Evolutionary conservation across 2,888 invertebrate species (phyloP), one percentile per base, ranked within the genome.

Genomic region (Lepidocyrtoides sp.): DNA sequence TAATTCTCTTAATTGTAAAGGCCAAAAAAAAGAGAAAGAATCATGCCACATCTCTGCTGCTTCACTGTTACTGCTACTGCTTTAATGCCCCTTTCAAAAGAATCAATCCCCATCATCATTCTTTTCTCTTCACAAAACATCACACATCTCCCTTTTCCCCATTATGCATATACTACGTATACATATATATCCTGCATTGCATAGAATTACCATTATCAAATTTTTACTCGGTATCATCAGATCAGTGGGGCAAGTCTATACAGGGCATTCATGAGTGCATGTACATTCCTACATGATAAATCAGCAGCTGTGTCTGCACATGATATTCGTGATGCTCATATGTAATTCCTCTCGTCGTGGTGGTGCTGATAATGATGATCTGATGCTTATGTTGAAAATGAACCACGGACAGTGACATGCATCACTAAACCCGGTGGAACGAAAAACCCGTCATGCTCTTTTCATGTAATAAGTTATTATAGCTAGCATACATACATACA

Each of bases 1-100:
- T 94, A 93, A 94, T 94, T 94, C 93, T 93, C 94, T 92, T 94
- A 93, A 94, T 94, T 94, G 94, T 94, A 32, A 83, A 83, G 89
- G 89, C 89, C 84, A 72, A 44, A 72, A 72, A 69, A 69, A n/a
- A 26, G 36, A 44, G 36, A 3, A n/a, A n/a, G n/a, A n/a, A n/a
- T n/a, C n/a, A n/a, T n/a, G n/a, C n/a, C n/a, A n/a, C n/a, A n/a
- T n/a, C n/a, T n/a, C n/a, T n/a, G n/a, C n/a, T n/a, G n/a, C n/a
- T n/a, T n/a, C n/a, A n/a, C n/a, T n/a, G n/a, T n/a, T n/a, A n/a
- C 20, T 20, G 20, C 41, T 44, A 14, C 23, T 29, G 29, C 60
- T 32, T 8, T 66, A 1, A 77, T 91, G 89, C 77, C 77, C 84
- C 89, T 60, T 20, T 26, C 5, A 2, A 66, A 29, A 66, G 90